A percentile compares a stretch with the other conserved stretches of the same genome.
These are phyloP conservation scores for Trichopria drosophilae DNA, from an alignment of 2,888 invertebrate species.

Conservation along the genomic window DNA sequence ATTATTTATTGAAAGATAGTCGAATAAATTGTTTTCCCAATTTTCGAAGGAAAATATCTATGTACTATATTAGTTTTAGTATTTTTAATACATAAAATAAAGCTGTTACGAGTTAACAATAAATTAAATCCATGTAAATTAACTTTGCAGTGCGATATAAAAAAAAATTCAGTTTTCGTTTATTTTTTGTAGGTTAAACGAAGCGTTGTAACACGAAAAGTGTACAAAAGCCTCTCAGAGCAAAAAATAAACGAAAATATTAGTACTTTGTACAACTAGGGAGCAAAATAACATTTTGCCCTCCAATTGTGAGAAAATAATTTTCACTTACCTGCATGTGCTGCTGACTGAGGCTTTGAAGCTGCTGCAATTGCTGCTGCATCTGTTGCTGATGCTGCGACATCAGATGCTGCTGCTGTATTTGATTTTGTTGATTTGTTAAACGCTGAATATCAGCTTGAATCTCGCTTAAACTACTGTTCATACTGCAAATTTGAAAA, in stretches of 20 bases:
- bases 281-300: neutral
- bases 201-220: neutral
- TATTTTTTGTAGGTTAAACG: neutral
- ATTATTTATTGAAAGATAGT: no score
- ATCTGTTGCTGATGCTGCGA: conserved; percentile 63
- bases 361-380: conserved; percentile 64
- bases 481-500: conserved; percentile 69
- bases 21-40: no score
- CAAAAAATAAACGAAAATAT: no score
- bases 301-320: neutral
- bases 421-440: conserved; percentile 79
- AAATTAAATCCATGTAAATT: no score
- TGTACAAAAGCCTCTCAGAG: no score
- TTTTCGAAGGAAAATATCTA: no score
- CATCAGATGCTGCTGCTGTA: conserved; percentile 68
- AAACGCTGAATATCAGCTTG: conserved; percentile 92
- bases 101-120: no score
- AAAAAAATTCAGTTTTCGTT: neutral
- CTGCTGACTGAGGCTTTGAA: conserved; percentile 58
- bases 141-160: no score
- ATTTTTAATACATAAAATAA: no score
- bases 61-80: no score
- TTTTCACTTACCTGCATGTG: conserved; percentile 48
- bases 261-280: no score
- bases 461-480: conserved; percentile 89